Evolutionary conservation across 2,113 vertebrate genomes (phyloP).

Genomic region (Seriola aureovittata): DNA sequence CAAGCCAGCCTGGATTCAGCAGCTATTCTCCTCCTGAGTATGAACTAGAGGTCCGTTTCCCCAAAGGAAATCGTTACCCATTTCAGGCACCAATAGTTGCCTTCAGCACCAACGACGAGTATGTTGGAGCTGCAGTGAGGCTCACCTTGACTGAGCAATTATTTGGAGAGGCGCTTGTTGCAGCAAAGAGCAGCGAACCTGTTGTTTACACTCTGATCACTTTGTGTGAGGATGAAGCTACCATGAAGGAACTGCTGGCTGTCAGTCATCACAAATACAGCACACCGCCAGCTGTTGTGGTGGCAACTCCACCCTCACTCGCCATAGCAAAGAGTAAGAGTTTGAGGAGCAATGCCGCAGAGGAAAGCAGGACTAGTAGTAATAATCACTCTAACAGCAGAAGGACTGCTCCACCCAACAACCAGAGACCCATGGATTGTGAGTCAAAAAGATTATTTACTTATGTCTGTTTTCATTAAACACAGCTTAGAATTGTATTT

Average conservation of each 20-base stretch:
- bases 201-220: conserved; percentile 92
- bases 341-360: conserved; percentile 39
- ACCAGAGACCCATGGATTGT: conserved; percentile 57
- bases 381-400: conserved; percentile 63
- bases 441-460: conserved; percentile 27
- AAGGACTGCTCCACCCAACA: conserved; percentile 29
- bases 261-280: conserved; percentile 92
- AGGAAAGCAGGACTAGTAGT: conserved; percentile 76
- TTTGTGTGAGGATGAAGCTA: conserved; percentile 89
- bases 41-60: conserved; percentile 94
- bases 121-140: conserved; percentile 87
- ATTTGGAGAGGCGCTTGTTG: conserved; percentile 88
- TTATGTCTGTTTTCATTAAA: background rate
- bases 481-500: background rate
- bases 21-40: conserved; percentile 87
- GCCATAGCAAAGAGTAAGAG: conserved; percentile 66
- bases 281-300: conserved; percentile 81
- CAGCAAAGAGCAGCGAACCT: conserved; percentile 88
- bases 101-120: conserved; percentile 92
- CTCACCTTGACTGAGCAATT: conserved; percentile 91
- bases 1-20: conserved; percentile 81
- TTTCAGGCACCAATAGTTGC: conserved; percentile 93
- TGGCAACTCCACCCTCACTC: conserved; percentile 54
- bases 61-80: conserved; percentile 91
- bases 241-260: conserved; percentile 86